Evolutionary conservation across 2,888 invertebrate genomes (phyloP), one percentile per base, ranked within the genome.

Genomic region (Limnephilus rhombicus): DNA sequence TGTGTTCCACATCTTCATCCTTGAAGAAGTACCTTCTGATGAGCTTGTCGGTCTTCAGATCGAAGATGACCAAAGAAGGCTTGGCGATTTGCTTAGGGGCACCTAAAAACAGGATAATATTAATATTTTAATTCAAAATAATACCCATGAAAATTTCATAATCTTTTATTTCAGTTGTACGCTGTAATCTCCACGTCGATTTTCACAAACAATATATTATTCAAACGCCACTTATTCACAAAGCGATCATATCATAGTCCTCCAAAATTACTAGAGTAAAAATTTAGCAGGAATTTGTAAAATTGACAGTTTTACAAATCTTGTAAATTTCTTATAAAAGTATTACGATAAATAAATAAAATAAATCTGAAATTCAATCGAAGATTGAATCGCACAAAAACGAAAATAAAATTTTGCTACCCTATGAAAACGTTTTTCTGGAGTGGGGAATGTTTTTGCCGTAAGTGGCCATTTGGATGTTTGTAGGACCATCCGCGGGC

Each of bases 21-120:
- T 98, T 98, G 94, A 98, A 96, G 91, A 96, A 96, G 94, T 97
- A 98, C 88, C 97, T 96, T 93, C 97, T 97, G 89, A 98, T 94
- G 88, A 98, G 95, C 94, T 97, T 96, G 94, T 98, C 97, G 0
- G 98, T 98, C 93, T 97, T 98, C 92, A 98, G 95, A 94, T 98
- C 98, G 94, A 97, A 98, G 91, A 98, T 96, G 2, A 97, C 97
- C 85, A 98, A 96, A 0, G 97, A 97, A 12, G 97, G 97, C 3
- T 97, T 97, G 2, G 96, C 95, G 31, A 96, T 96, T 96, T 96
- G 97, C 94, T 97, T 97, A 80, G 96, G 96, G 49, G 95, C 95
- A n/a, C 94, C 95, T 96, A 93, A 93, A 85, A 92, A 92, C 95
- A 95, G 45, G 3, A 45, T 7, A 24, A 49, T 0, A 37, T 83